A percentile compares a stretch with the other conserved stretches of the same genome.
phyloP scores from a whole-genome alignment of 2,113 vertebrate species.

The Pelecanoides urinatrix region DNA sequence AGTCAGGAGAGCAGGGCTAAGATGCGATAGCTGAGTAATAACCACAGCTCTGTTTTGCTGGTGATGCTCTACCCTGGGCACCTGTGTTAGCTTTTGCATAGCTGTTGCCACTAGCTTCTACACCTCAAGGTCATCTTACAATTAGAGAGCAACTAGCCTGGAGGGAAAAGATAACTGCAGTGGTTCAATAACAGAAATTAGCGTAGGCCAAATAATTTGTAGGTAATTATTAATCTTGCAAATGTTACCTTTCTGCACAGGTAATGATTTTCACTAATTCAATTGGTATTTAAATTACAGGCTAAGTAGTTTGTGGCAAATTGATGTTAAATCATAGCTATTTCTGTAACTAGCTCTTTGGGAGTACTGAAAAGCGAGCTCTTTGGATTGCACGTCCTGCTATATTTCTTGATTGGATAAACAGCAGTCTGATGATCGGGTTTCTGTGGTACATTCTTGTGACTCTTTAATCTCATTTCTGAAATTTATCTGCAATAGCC shows the following conservation, averaged over 20 bases:
- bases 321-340: conserved; percentile 24
- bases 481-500: background rate
- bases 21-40: background rate
- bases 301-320: conserved; percentile 1
- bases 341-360: background rate
- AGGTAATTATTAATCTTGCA: conserved; percentile 29
- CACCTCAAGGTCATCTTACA: conserved; percentile 28
- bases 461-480: background rate
- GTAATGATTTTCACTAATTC: conserved; percentile 16
- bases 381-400: background rate
- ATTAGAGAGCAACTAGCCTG: background rate
- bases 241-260: background rate
- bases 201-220: background rate
- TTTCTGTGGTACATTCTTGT: background rate
- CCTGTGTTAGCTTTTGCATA: background rate
- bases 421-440: rapidly evolving
- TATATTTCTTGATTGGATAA: background rate
- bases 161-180: background rate
- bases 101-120: background rate
- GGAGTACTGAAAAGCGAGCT: background rate
- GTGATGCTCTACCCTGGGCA: background rate
- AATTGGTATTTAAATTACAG: background rate
- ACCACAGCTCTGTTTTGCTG: background rate
- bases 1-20: background rate
- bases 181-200: conserved; percentile 6